phyloP scores from a whole-genome alignment of 1,140 invertebrate species.

The Scaptomyza graminum region DNA sequence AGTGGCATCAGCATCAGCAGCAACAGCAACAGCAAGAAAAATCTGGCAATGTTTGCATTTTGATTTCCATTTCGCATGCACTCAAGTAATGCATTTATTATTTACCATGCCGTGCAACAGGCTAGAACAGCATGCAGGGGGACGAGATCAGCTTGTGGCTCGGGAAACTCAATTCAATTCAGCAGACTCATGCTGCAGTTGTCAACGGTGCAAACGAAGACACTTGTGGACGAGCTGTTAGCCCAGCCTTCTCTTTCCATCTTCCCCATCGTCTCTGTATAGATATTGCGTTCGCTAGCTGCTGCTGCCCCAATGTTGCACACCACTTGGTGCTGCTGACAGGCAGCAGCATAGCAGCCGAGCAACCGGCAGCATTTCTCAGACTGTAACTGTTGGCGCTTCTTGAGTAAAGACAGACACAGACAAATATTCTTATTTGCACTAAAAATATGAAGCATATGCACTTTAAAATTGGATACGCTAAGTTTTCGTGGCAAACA shows the following conservation, averaged over 20 bases:
- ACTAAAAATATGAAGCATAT: background rate
- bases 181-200: conserved; percentile 76
- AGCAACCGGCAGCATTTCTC: conserved; percentile 44
- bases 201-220: conserved; percentile 67
- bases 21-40: conserved; percentile 45
- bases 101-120: conserved; percentile 59
- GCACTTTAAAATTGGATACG: conserved; percentile 3
- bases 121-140: background rate
- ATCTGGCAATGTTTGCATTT: conserved; percentile 79
- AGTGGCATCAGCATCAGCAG: conserved; percentile 21
- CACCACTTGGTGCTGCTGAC: conserved; percentile 73
- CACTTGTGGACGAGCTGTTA: conserved; percentile 46
- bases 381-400: conserved; percentile 71
- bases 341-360: conserved; percentile 46
- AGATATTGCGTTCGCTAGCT: no score
- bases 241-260: background rate
- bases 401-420: conserved; percentile 63
- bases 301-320: conserved; percentile 60
- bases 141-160: conserved; percentile 4
- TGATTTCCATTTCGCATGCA: conserved; percentile 78
- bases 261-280: background rate
- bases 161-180: conserved; percentile 60
- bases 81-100: conserved; percentile 80
- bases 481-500: background rate
- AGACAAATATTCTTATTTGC: conserved; percentile 45